A percentile compares a stretch with the other conserved stretches of the same genome.
phyloP scores from a whole-genome alignment of 2,113 vertebrate species.

The Scomber japonicus region DNA sequence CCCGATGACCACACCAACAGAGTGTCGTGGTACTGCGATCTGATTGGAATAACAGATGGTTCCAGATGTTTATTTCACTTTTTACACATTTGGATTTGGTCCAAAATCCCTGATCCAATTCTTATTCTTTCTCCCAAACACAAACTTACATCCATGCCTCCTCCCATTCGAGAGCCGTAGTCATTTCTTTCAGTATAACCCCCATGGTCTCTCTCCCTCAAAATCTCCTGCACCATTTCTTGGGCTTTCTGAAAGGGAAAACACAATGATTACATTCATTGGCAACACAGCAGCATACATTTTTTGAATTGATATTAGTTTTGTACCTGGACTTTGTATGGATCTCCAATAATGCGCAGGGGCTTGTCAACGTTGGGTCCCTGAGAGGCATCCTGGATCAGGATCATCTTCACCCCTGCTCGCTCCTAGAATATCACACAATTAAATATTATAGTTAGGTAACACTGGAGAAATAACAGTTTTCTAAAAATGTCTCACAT shows the following conservation, averaged over 20 bases:
- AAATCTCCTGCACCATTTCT: conserved; percentile 92
- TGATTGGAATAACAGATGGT: conserved; percentile 62
- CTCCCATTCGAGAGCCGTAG: conserved; percentile 86
- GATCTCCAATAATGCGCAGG: conserved; percentile 93
- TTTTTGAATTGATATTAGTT: not conserved
- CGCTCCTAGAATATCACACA: conserved; percentile 85
- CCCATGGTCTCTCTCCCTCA: conserved; percentile 87
- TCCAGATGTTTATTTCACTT: not conserved
- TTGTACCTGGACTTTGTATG: conserved; percentile 94
- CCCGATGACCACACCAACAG: conserved; percentile 94
- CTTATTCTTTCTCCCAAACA: not conserved
- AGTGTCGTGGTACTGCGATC: conserved; percentile 93
- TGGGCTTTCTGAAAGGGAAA: conserved; percentile 87
- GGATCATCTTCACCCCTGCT: conserved; percentile 95
- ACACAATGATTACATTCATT: not conserved
- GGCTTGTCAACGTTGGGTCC: conserved; percentile 93
- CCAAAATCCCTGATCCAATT: not conserved
- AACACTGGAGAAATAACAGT: too few species aligned
- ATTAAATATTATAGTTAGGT: too few species aligned
- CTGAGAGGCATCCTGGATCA: conserved; percentile 94
- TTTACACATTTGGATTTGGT: not conserved
- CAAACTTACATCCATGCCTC: conserved; percentile 76
- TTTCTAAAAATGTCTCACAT: not conserved
- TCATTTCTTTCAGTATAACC: conserved; percentile 88
- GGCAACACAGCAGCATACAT: too few species aligned